Percentiles rank a stretch among this genome's conserved stretches.
phyloP scores from a whole-genome alignment of 1,140 invertebrate genomes.

The Halyomorpha halys region DNA sequence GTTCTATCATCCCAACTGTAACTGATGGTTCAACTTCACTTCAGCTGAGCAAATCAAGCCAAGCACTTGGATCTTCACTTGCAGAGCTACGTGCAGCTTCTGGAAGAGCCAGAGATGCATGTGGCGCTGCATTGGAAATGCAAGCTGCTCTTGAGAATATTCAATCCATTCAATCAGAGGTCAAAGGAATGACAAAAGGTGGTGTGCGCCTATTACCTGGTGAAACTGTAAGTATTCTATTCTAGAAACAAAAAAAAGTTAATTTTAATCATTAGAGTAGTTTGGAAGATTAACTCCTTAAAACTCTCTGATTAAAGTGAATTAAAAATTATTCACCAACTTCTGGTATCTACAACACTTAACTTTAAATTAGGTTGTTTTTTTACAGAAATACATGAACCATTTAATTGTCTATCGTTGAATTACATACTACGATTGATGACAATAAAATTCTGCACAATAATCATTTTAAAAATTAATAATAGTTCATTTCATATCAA shows the following conservation, averaged over 20 bases:
- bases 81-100: conserved; percentile 71
- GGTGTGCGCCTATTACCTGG: conserved; percentile 72
- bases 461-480: too few species aligned
- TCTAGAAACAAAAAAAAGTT: neutral
- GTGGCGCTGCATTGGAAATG: conserved; percentile 67
- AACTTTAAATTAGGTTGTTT: too few species aligned
- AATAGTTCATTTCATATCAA: too few species aligned
- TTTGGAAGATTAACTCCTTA: neutral
- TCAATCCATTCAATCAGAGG: conserved; percentile 63
- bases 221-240: conserved; percentile 49
- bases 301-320: too few species aligned
- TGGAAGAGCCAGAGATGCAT: conserved; percentile 73
- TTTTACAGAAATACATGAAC: neutral
- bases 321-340: too few species aligned
- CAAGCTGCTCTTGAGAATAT: conserved; percentile 63
- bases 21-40: conserved; percentile 65
- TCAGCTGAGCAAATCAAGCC: conserved; percentile 58
- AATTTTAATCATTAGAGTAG: neutral
- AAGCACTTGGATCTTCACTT: conserved; percentile 62
- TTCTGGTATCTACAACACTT: neutral
- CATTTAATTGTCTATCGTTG: neutral
- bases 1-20: conserved; percentile 76
- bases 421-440: too few species aligned
- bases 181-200: conserved; percentile 69
- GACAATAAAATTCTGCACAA: too few species aligned